Evolutionary conservation across 1,140 invertebrate genomes (phyloP).

Genomic region (Scaptomyza graminum): DNA sequence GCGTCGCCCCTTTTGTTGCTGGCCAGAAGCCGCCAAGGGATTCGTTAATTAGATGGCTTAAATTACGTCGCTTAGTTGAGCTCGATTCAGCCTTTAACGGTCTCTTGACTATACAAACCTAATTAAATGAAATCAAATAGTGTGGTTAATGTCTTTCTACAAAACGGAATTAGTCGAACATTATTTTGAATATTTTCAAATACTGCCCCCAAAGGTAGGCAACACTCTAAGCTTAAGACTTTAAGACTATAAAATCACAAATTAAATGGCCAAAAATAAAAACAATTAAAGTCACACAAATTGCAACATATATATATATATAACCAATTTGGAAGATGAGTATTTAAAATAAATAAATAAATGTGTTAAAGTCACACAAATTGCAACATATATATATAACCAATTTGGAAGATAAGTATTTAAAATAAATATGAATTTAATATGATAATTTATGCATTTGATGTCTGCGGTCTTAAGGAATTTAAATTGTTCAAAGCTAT

Average conservation of each 20-base stretch:
- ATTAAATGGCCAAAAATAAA: neutral
- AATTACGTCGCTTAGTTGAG: conserved; percentile 42
- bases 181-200: too few relatives aligned
- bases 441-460: neutral
- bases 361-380: neutral
- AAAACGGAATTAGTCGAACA: neutral
- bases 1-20: conserved; percentile 44
- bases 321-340: neutral
- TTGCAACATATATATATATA: neutral
- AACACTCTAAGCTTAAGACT: neutral
- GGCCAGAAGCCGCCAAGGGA: conserved; percentile 23
- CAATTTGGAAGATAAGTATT: neutral
- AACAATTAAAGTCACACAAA: neutral
- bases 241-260: neutral
- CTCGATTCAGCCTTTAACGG: conserved; percentile 25
- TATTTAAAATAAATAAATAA: neutral
- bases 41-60: conserved; percentile 66
- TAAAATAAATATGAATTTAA: neutral
- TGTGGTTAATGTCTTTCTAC: conserved; percentile 1
- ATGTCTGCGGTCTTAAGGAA: neutral
- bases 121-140: conserved; percentile 29
- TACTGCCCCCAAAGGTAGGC: conserved; percentile 26
- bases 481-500: neutral
- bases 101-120: conserved; percentile 8
- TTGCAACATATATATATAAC: neutral